phyloP scores from a whole-genome alignment of 2,888 invertebrate species.

The Apantesis nais region DNA sequence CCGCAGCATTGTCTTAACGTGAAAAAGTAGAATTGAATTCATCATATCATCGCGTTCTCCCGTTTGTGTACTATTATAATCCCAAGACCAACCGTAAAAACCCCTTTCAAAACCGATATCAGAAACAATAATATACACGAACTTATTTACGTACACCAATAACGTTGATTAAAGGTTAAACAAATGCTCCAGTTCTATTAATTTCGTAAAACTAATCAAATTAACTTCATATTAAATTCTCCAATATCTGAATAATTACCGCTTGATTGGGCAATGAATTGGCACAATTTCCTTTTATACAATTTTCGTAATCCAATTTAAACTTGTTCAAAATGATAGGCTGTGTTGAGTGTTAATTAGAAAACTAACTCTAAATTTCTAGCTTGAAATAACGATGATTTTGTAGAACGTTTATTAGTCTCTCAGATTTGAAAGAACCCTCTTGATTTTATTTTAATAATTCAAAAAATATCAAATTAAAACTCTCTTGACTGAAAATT shows the following conservation, averaged over 20 bases:
- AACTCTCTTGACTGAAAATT: background rate
- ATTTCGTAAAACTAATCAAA: slow-evolving; percentile 4
- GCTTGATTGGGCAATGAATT: slow-evolving; percentile 10
- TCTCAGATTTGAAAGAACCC: background rate
- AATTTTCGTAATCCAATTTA: slow-evolving; percentile 4
- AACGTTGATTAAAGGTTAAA: background rate
- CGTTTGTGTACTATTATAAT: too few relatives aligned
- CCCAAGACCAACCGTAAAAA: too few relatives aligned
- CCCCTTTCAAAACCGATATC: too few relatives aligned
- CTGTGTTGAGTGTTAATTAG: background rate
- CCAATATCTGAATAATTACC: slow-evolving; percentile 6
- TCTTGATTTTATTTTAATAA: background rate
- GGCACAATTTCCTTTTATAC: slow-evolving; percentile 2
- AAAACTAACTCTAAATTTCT: background rate
- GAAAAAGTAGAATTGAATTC: too few relatives aligned
- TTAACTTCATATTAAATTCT: slow-evolving; percentile 5
- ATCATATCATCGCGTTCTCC: too few relatives aligned
- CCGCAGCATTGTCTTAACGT: too few relatives aligned
- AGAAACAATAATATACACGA: background rate
- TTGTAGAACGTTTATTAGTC: background rate
- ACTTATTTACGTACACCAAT: background rate
- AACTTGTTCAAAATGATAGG: slow-evolving; percentile 5
- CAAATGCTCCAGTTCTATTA: background rate
- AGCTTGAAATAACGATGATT: background rate
- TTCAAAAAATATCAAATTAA: background rate